Conservation (phyloP, 2,888 invertebrate genomes). For the Embidobia sp. region DNA sequence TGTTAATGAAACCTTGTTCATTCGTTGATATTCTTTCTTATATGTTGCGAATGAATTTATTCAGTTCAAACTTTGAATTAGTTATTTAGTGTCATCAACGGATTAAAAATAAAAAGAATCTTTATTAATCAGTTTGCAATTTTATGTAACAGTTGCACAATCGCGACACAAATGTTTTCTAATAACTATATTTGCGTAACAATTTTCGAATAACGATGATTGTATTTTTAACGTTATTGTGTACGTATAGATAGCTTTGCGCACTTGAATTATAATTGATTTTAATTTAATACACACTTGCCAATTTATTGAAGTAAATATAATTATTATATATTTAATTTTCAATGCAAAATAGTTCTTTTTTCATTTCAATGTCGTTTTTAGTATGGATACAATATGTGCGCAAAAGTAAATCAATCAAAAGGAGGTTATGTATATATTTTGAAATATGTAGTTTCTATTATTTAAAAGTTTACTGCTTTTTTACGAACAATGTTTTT, state of each 20-base stretch:
- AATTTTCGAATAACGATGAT: slow-evolving; percentile 38
- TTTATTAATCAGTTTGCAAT: slow-evolving; percentile 39
- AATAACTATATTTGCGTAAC: slow-evolving; percentile 55
- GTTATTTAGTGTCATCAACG: neutral
- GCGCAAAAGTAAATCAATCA: no score
- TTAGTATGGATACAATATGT: no score
- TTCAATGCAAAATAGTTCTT: no score
- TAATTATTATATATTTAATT: slow-evolving; percentile 19
- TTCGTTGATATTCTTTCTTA: neutral
- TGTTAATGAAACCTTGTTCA: slow-evolving; percentile 25
- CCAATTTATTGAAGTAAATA: slow-evolving; percentile 25
- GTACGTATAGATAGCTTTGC: slow-evolving; percentile 56
- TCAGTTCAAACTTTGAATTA: slow-evolving; percentile 5
- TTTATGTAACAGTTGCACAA: slow-evolving; percentile 51
- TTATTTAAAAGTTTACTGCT: no score
- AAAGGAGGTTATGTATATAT: no score
- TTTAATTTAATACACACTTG: slow-evolving; percentile 29
- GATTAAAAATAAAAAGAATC: slow-evolving; percentile 54
- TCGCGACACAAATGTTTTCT: slow-evolving; percentile 29
- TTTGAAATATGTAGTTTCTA: no score
- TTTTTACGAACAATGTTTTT: no score
- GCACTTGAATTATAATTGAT: slow-evolving; percentile 33
- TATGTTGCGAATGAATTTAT: neutral
- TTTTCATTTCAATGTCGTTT: no score
- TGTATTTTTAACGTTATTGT: slow-evolving; percentile 47